Evolutionary conservation across 1,140 invertebrate species (phyloP), one percentile per base, ranked within the genome.

Genomic region (Achroia grisella): DNA sequence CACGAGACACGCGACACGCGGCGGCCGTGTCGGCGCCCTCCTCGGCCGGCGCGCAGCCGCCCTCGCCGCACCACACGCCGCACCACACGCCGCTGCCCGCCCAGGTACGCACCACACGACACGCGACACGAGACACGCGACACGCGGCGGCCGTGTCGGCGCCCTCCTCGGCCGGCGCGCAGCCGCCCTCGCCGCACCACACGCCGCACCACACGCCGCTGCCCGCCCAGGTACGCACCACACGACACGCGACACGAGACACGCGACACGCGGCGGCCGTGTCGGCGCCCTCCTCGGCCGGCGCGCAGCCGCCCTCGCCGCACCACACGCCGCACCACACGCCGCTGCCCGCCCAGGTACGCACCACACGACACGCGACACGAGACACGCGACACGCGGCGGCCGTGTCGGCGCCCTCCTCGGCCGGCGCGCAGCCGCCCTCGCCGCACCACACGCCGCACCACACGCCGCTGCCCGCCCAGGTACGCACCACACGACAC

Each of bases 251-350:
- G n/a, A n/a, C n/a, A n/a, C n/a, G n/a, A n/a, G n/a, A n/a, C n/a
- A n/a, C n/a, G n/a, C n/a, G n/a, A n/a, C 79, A 79, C 14, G 63
- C 62, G 15, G 37, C 60, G 27, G 62, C 55, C 62, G 72, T 50
- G 46, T 80, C 71, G 49, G 77, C 66, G 57, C 76, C 64, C 42
- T 64, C 71, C 72, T 84, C 86, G 72, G 81, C 77, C 79, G 88
- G 69, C 87, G 87, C 79, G 64, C 90, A 90, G 62, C 92, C 91
- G 77, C 90, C 92, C 85, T 89, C 90, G 74, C 89, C 88, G 68
- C 88, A 86, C 75, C 71, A 56, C 62, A 48, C 59, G 66, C 76
- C 85, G 75, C 85, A 73, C 72, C 75, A 86, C 57, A 87, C 41
- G 43, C 54, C 45, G 33, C 12, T 35, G 17, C n/a, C n/a, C 10